Percentiles rank a stretch among this genome's conserved stretches.
Conservation (phyloP, 2,888 invertebrate species). For the Ypsolopha sequella region DNA sequence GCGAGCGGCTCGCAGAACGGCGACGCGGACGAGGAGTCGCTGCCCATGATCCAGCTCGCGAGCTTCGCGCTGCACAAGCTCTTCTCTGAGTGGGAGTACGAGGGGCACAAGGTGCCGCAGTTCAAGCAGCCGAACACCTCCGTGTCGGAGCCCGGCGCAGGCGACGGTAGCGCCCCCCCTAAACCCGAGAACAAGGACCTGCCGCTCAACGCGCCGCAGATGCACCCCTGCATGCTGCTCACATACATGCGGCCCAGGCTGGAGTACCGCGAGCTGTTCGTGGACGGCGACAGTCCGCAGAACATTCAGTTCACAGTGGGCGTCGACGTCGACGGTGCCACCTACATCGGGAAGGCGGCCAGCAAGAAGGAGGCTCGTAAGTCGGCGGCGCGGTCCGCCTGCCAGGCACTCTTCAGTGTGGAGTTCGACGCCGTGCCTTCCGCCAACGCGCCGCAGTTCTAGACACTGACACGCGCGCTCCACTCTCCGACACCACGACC, state of each 20-base stretch:
- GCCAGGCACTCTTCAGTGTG: slow-evolving; percentile 64
- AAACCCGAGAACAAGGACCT: too few relatives aligned
- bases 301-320: slow-evolving; percentile 77
- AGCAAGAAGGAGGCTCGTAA: slow-evolving; percentile 78
- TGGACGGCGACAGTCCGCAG: slow-evolving; percentile 73
- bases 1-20: not conserved
- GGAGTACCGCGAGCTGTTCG: slow-evolving; percentile 49
- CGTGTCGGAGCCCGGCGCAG: too few relatives aligned
- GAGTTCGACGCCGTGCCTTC: slow-evolving; percentile 30
- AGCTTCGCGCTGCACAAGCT: slow-evolving; percentile 88
- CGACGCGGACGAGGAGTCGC: slow-evolving; percentile 34
- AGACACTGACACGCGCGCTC: too few relatives aligned
- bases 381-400: slow-evolving; percentile 70
- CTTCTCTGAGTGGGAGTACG: slow-evolving; percentile 85
- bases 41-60: slow-evolving; percentile 88
- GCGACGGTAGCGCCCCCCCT: too few relatives aligned
- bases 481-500: too few relatives aligned
- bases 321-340: slow-evolving; percentile 72
- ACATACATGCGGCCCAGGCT: slow-evolving; percentile 79
- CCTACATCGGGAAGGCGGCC: slow-evolving; percentile 71
- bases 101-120: slow-evolving; percentile 72
- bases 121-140: slow-evolving; percentile 27
- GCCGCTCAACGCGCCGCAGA: slow-evolving; percentile 74
- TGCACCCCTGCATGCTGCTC: too few relatives aligned
- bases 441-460: slow-evolving; percentile 12